Percentiles rank a stretch among this genome's conserved stretches.
Conservation (phyloP, 2,113 vertebrate species). For the Cyprinodon brontotheroides region DNA sequence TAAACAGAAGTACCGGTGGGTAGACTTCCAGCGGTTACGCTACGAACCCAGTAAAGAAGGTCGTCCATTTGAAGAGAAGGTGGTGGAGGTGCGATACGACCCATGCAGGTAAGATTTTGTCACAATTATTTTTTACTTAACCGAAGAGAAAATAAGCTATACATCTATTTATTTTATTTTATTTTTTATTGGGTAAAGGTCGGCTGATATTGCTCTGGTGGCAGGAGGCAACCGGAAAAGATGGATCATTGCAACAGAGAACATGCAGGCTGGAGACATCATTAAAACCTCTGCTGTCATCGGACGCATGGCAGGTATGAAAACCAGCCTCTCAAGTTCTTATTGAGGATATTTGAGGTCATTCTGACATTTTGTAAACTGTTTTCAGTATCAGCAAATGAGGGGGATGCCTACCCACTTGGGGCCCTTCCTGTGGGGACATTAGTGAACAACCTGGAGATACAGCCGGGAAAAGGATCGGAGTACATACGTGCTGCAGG, state of each 20-base stretch:
- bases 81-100: constrained; percentile 88
- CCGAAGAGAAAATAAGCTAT: neutral
- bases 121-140: neutral
- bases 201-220: constrained; percentile 92
- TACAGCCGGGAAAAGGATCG: constrained; percentile 88
- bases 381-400: constrained; percentile 84
- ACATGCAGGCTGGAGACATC: constrained; percentile 87
- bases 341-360: neutral
- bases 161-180: accelerated
- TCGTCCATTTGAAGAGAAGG: constrained; percentile 86
- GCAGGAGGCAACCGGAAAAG: constrained; percentile 90
- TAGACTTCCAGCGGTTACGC: constrained; percentile 90
- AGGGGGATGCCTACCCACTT: constrained; percentile 90
- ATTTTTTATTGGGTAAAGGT: constrained; percentile 72
- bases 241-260: constrained; percentile 96
- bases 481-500: constrained; percentile 94
- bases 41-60: constrained; percentile 69
- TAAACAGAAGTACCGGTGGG: constrained; percentile 87
- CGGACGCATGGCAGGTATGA: constrained; percentile 89
- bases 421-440: constrained; percentile 93
- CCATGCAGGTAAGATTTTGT: constrained; percentile 86
- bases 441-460: constrained; percentile 91
- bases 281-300: constrained; percentile 88
- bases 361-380: neutral
- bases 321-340: neutral